Conservation (phyloP, 2,113 vertebrate genomes). For the Leucopsar rothschildi region DNA sequence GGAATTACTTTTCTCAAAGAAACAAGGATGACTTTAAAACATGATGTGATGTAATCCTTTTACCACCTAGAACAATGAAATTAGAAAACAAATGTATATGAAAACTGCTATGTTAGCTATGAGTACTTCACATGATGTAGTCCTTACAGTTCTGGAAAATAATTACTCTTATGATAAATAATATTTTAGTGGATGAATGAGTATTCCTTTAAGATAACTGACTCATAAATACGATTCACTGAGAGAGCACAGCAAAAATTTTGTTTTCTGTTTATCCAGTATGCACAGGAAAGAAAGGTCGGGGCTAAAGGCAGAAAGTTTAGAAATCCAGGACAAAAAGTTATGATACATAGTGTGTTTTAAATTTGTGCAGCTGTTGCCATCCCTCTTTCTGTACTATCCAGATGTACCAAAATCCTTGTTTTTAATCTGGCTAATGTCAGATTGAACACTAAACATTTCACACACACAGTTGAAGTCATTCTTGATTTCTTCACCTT, state of each 20-base stretch:
- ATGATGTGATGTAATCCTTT: background rate
- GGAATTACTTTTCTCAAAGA: background rate
- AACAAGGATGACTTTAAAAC: background rate
- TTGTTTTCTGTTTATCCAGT: background rate
- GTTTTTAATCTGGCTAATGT: conserved; percentile 15
- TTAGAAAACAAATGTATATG: background rate
- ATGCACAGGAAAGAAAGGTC: conserved; percentile 17
- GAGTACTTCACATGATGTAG: background rate
- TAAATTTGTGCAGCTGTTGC: conserved; percentile 23
- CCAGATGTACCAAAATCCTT: background rate
- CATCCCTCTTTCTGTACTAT: background rate
- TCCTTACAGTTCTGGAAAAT: background rate
- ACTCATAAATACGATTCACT: background rate
- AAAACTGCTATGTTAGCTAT: background rate
- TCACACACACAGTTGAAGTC: background rate
- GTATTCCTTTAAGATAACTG: background rate
- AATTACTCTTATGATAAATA: background rate
- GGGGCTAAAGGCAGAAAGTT: conserved; percentile 18
- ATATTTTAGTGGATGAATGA: background rate
- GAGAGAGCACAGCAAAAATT: background rate
- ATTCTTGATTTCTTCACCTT: conserved; percentile 33
- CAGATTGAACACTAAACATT: background rate
- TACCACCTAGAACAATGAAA: background rate
- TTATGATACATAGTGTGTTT: background rate
- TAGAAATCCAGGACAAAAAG: conserved; percentile 2